These are phyloP conservation scores for Julus scandinavius DNA, from an alignment of 2,888 invertebrate species.

Conservation along the genomic window DNA sequence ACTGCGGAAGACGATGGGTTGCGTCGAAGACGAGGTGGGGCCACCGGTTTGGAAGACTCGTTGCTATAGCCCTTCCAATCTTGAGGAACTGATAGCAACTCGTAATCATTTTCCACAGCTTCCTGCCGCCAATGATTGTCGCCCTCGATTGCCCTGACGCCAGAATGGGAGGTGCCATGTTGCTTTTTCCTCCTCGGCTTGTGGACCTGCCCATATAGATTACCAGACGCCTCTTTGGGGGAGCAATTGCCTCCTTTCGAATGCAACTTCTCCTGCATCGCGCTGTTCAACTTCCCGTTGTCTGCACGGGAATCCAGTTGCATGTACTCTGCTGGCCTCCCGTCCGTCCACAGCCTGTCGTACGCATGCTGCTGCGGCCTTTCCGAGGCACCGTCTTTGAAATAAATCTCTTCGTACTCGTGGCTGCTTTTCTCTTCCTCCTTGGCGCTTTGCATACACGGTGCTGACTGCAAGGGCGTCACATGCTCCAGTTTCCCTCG, in stretches of 20 bases:
- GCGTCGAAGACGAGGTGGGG: slow-evolving; percentile 50
- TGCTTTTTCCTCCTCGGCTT: slow-evolving; percentile 45
- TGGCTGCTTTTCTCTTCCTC: background rate
- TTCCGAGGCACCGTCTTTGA: background rate
- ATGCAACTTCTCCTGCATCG: background rate
- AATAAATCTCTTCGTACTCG: slow-evolving; percentile 49
- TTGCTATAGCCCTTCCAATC: background rate
- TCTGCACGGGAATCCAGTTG: background rate
- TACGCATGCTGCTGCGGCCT: background rate
- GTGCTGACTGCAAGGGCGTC: background rate
- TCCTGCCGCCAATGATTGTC: slow-evolving; percentile 24
- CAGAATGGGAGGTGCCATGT: background rate
- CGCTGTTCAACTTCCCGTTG: background rate
- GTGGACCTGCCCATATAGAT: slow-evolving; percentile 45
- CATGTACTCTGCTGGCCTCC: background rate
- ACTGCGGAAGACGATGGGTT: slow-evolving; percentile 29
- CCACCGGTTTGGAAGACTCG: slow-evolving; percentile 46
- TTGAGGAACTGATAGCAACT: background rate
- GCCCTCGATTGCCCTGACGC: background rate
- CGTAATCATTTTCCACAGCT: slow-evolving; percentile 37
- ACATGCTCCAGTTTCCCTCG: background rate
- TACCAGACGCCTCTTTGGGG: background rate
- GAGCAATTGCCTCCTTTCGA: background rate
- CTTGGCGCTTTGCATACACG: background rate
- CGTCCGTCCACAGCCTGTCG: background rate